Evolutionary conservation across 1,140 invertebrate genomes (phyloP).

Genomic region (Hetaerina americana): DNA sequence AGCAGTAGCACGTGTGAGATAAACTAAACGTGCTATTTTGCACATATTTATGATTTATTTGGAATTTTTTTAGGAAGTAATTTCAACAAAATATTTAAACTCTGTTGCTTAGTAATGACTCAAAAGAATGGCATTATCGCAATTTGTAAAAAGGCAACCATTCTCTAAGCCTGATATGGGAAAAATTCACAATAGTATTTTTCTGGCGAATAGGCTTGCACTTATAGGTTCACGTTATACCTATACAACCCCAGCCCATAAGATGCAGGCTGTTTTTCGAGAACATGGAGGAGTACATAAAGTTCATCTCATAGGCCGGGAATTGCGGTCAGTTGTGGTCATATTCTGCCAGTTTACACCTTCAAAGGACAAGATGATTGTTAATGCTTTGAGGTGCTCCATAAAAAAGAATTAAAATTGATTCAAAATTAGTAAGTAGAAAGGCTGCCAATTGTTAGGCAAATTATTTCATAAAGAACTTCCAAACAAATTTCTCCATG

Average conservation of each 20-base stretch:
- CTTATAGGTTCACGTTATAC: neutral
- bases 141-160: neutral
- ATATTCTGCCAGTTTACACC: no score
- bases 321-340: no score
- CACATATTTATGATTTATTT: neutral
- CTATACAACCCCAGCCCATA: neutral
- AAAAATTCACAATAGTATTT: neutral
- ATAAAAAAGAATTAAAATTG: no score
- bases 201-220: neutral
- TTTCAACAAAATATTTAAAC: neutral
- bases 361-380: no score
- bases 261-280: neutral
- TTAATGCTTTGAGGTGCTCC: no score
- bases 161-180: neutral
- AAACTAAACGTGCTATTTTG: neutral
- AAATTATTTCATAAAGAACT: no score
- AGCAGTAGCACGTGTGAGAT: neutral
- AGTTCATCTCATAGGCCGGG: slow-evolving; percentile 4
- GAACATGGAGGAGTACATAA: neutral
- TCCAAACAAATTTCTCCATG: no score
- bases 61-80: neutral
- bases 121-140: neutral
- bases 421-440: no score
- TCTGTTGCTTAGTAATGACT: neutral
- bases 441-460: no score